These are phyloP conservation scores for Pogoniulus pusillus DNA, from an alignment of 2,797 vertebrate species.

Conservation along the genomic window DNA sequence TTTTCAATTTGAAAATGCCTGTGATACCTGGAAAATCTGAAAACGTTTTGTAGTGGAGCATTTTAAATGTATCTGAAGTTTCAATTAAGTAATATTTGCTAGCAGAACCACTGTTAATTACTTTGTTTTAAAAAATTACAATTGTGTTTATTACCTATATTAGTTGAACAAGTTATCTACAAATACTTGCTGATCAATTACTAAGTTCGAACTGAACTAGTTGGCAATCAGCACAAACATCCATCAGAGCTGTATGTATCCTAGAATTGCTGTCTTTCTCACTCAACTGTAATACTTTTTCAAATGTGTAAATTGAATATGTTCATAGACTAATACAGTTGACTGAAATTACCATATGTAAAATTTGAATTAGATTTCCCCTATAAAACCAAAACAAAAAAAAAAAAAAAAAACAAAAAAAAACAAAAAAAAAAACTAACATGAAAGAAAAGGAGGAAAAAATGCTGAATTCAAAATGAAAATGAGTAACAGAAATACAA, in stretches of 20 bases:
- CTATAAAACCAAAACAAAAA: background rate
- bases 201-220: background rate
- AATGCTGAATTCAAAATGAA: constrained; percentile 6
- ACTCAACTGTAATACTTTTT: background rate
- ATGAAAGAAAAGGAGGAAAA: constrained; percentile 18
- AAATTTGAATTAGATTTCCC: background rate
- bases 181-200: background rate
- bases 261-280: background rate
- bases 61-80: background rate
- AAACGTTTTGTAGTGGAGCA: background rate
- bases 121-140: background rate
- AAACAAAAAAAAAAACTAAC: constrained; percentile 25
- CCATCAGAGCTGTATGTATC: background rate
- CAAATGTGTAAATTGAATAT: background rate
- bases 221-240: background rate
- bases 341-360: background rate
- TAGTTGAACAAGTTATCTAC: background rate
- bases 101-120: background rate
- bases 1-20: background rate
- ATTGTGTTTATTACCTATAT: background rate
- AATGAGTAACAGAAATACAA: constrained; percentile 47
- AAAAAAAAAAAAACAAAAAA: constrained; percentile 31
- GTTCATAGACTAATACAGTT: background rate
- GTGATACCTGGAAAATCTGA: background rate
- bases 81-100: background rate